Percentiles rank a stretch among this genome's conserved stretches.
phyloP scores from a whole-genome alignment of 2,888 invertebrate species.

The Amblyjoppa fuscipennis region DNA sequence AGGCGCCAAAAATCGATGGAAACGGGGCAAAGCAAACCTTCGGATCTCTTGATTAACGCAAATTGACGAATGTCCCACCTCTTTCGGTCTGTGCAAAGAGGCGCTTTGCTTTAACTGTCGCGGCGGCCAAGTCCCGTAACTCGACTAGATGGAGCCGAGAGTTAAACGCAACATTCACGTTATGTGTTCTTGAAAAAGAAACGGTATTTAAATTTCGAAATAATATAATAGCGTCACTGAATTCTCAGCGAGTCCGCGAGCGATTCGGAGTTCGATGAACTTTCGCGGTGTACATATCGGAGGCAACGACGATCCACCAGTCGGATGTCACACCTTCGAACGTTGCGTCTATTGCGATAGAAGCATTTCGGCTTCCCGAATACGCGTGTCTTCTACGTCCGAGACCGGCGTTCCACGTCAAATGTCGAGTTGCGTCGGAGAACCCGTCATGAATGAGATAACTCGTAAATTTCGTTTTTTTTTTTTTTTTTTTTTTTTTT shows the following conservation, averaged over 20 bases:
- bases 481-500: not conserved
- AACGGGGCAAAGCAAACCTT: constrained; percentile 36
- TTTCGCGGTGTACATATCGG: constrained; percentile 25
- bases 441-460: not conserved
- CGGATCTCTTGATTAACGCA: constrained; percentile 53
- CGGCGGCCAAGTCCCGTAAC: constrained; percentile 60
- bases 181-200: constrained; percentile 48
- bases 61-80: constrained; percentile 37
- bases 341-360: not conserved
- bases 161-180: constrained; percentile 36
- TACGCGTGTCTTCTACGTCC: no score
- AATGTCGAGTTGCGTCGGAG: not conserved
- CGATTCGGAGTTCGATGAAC: constrained; percentile 60
- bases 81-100: not conserved
- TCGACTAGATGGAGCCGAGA: constrained; percentile 9
- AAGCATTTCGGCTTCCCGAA: not conserved
- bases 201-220: constrained; percentile 68
- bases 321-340: not conserved
- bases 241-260: constrained; percentile 29
- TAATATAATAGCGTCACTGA: constrained; percentile 30
- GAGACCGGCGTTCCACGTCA: not conserved
- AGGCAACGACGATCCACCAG: not conserved
- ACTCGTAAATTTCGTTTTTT: constrained; percentile 2
- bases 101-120: constrained; percentile 21
- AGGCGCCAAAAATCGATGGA: constrained; percentile 17